phyloP scores from a whole-genome alignment of 2,888 invertebrate genomes.

The Pardosa pseudoannulata region DNA sequence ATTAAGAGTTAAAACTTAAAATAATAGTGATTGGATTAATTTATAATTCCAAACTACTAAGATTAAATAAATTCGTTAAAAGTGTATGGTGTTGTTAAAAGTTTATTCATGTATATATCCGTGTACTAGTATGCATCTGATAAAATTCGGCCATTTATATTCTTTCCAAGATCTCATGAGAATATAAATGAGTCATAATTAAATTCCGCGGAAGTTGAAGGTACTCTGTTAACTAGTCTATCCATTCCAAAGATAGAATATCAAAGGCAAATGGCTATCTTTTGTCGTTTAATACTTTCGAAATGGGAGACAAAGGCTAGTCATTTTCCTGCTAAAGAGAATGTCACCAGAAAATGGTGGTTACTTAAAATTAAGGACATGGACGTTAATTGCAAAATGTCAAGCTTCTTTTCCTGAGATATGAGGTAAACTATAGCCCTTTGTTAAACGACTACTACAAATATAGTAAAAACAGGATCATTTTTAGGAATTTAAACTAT shows the following conservation, averaged over 20 bases:
- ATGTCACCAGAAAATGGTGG: neutral
- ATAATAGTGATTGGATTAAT: no score
- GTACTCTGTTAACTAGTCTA: neutral
- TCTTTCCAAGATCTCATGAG: neutral
- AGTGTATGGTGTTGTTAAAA: no score
- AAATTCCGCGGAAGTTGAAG: neutral
- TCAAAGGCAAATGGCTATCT: neutral
- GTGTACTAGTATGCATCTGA: neutral
- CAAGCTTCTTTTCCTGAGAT: neutral
- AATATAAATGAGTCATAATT: neutral
- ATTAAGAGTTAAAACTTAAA: no score
- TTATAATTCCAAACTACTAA: no score
- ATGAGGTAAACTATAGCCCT: neutral
- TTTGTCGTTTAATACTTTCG: neutral
- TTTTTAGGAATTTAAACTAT: no score
- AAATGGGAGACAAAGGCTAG: conserved; percentile 2
- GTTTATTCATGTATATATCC: no score
- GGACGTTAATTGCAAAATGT: neutral
- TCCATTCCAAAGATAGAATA: neutral
- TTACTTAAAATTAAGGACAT: neutral
- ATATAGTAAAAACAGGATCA: no score
- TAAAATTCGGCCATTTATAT: neutral
- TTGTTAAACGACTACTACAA: no score
- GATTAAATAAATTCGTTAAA: no score
- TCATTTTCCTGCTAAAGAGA: neutral